These are phyloP conservation scores for Bombus fervidus DNA, from an alignment of 1,140 invertebrate genomes.

Conservation along the genomic window DNA sequence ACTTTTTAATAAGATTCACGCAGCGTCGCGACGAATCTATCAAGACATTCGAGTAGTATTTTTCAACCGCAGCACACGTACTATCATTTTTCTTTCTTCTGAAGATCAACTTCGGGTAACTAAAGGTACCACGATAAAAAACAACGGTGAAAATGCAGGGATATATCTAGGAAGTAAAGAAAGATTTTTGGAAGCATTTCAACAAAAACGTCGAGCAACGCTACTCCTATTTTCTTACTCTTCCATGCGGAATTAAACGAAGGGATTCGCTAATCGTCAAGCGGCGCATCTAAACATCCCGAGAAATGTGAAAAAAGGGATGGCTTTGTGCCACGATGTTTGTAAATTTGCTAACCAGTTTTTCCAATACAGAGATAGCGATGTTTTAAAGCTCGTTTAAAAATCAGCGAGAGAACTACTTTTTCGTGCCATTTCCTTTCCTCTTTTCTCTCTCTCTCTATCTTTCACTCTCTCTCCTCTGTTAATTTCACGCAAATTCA, in stretches of 20 bases:
- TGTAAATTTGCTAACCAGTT: not conserved
- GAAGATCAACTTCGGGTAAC: not conserved
- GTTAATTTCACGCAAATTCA: too few relatives aligned
- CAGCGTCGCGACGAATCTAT: too few relatives aligned
- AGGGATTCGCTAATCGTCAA: not conserved
- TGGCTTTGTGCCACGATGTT: constrained; percentile 12
- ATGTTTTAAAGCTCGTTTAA: not conserved
- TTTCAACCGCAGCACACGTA: too few relatives aligned
- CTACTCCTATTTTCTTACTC: not conserved
- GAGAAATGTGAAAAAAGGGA: not conserved
- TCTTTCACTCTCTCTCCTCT: not conserved
- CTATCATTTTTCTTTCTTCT: not conserved
- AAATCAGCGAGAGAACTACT: not conserved
- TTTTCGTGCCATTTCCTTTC: not conserved
- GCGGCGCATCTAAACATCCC: not conserved
- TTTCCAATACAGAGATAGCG: not conserved
- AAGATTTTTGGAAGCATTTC: too few relatives aligned
- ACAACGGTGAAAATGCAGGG: not conserved
- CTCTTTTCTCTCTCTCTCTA: not conserved
- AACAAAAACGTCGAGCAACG: too few relatives aligned
- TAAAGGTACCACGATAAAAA: too few relatives aligned
- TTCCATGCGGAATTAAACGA: not conserved
- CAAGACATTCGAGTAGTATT: too few relatives aligned
- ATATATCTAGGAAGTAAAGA: too few relatives aligned
- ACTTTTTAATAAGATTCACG: too few relatives aligned